A percentile compares a stretch with the other conserved stretches of the same genome.
Evolutionary conservation across 2,113 vertebrate genomes (phyloP).

Genomic region (Nothocercus julius): DNA sequence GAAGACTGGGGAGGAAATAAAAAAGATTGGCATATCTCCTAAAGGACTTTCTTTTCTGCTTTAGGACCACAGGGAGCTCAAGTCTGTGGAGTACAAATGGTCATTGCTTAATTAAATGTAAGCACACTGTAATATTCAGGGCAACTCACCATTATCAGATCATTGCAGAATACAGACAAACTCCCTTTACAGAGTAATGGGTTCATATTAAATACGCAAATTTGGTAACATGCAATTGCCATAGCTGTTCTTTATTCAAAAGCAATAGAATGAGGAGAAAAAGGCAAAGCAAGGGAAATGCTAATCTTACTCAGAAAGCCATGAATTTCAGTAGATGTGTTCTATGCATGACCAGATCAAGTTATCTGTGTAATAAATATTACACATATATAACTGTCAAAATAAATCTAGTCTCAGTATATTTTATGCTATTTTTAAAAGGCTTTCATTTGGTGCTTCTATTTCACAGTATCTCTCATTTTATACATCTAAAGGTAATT

Average conservation of each 20-base stretch:
- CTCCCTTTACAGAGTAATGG: conserved; percentile 10
- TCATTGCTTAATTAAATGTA: conserved; percentile 81
- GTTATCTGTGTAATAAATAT: neutral
- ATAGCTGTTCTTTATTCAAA: conserved; percentile 34
- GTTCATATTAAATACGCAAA: conserved; percentile 8
- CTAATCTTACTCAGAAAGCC: neutral
- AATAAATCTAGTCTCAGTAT: neutral
- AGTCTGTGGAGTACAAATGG: conserved; percentile 72
- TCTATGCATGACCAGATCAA: neutral
- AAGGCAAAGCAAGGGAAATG: neutral
- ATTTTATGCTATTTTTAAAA: neutral
- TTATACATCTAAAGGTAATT: neutral
- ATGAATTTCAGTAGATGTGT: neutral
- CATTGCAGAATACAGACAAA: conserved; percentile 45
- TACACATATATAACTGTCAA: neutral
- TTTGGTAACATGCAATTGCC: conserved; percentile 17
- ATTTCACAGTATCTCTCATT: neutral
- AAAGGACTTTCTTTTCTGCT: conserved; percentile 72
- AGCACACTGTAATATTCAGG: conserved; percentile 72
- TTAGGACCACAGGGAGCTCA: conserved; percentile 67
- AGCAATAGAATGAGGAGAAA: neutral
- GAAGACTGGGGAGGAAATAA: conserved; percentile 65
- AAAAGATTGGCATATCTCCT: conserved; percentile 76
- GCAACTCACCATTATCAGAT: conserved; percentile 79
- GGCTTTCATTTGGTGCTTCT: neutral